phyloP scores from a whole-genome alignment of 2,888 invertebrate species.

The Heliconius cydno region DNA sequence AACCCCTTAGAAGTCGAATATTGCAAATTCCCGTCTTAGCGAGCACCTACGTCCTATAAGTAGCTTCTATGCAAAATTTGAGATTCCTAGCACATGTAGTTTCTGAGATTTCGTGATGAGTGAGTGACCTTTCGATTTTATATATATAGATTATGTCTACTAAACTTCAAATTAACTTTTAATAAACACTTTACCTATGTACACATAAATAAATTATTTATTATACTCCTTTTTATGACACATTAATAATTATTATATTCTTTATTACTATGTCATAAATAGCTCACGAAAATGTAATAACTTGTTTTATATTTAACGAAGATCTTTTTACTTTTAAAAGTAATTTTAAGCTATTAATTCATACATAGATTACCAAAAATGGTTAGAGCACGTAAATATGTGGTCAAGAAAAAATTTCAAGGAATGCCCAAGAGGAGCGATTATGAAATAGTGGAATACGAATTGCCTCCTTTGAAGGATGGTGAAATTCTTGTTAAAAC shows the following conservation, averaged over 20 bases:
- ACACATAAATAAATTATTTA: no score
- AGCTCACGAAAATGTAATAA: conserved; percentile 4
- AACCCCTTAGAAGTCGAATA: no score
- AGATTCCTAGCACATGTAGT: no score
- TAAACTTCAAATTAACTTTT: background rate
- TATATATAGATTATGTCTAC: background rate
- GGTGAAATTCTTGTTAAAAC: conserved; percentile 71
- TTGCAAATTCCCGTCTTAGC: no score
- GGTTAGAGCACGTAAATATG: conserved; percentile 81
- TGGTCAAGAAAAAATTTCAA: conserved; percentile 80
- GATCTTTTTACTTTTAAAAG: background rate
- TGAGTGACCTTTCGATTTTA: no score
- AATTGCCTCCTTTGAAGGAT: conserved; percentile 82
- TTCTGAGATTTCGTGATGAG: no score
- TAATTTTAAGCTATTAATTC: background rate
- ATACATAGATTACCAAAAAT: conserved; percentile 1
- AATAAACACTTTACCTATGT: no score
- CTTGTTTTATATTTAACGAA: conserved; percentile 2
- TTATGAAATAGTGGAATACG: conserved; percentile 83
- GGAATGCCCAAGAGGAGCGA: conserved; percentile 84
- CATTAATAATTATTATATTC: background rate
- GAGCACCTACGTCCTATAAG: no score
- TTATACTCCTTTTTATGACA: background rate
- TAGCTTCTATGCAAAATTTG: no score
- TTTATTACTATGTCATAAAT: conserved; percentile 6